Evolutionary conservation across 2,888 invertebrate species (phyloP), one percentile per base, ranked within the genome.

Genomic region (Drepana falcataria): DNA sequence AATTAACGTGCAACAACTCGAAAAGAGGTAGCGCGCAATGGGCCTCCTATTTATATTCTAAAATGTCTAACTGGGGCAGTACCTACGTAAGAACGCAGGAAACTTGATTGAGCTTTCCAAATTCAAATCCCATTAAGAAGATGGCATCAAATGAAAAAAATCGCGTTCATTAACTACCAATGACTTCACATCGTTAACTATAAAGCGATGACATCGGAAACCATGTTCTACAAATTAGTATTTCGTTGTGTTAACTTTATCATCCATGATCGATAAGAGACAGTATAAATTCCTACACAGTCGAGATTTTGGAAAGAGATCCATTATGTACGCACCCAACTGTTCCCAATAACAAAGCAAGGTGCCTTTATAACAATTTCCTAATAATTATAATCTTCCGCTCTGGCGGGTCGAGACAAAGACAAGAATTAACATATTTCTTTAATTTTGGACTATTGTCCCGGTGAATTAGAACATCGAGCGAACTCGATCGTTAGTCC

Each of bases 381-480:
- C 71, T 77, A 79, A 87, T 89, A 87, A 89, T 90, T 90, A 90
- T 87, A 88, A 85, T 86, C 85, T 86, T 88, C 80, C 87, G 88
- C 86, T 85, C 84, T 75, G 83, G 52, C 80, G 87, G 75, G 56
- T 67, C 75, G 75, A 75, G 77, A 89, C 89, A 90, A 87, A 88
- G 85, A 80, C 77, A 64, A 67, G 66, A 83, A 89, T 90, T 90
- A 84, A 81, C 89, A 90, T 89, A 88, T 87, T 87, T 86, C 81
- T 85, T 83, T 83, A 85, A 89, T 83, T 83, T 79, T 70, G 41
- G 79, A 77, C 86, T 83, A 86, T 87, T 89, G 88, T 89, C 85
- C 81, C 81, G 79, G 79, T 81, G 83, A 87, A 86, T 90, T 86
- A 80, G 83, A 44, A 82, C 79, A 81, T 81, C 70, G 80, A 75